A percentile compares a stretch with the other conserved stretches of the same genome.
Conservation (phyloP, 2,888 invertebrate genomes). For the Heliconius aoede region DNA sequence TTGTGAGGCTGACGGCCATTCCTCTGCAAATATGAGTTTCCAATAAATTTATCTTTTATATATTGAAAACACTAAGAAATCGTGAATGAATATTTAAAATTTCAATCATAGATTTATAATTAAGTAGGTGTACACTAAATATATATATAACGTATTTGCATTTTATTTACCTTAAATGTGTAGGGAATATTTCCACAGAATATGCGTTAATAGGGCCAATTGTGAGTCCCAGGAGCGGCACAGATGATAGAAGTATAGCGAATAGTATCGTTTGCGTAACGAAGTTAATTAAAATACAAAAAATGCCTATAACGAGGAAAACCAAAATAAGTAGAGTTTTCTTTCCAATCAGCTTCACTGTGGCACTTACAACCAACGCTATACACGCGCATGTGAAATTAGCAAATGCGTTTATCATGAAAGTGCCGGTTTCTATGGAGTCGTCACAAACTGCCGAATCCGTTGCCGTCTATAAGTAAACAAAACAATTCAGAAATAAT, state of each 20-base stretch:
- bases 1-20: slow-evolving; percentile 85
- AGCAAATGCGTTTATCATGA: slow-evolving; percentile 66
- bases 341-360: slow-evolving; percentile 72
- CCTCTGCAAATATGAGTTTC: slow-evolving; percentile 70
- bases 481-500: neutral
- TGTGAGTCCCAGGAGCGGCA: slow-evolving; percentile 66
- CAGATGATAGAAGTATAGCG: slow-evolving; percentile 66
- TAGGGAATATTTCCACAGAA: slow-evolving; percentile 76
- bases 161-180: slow-evolving; percentile 68
- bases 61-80: too few species aligned
- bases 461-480: slow-evolving; percentile 60
- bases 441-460: slow-evolving; percentile 62
- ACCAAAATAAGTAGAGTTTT: slow-evolving; percentile 65
- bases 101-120: too few species aligned
- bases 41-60: too few species aligned
- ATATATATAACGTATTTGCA: too few species aligned
- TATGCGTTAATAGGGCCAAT: slow-evolving; percentile 78
- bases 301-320: slow-evolving; percentile 63
- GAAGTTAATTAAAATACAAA: slow-evolving; percentile 69
- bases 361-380: slow-evolving; percentile 63
- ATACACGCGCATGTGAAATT: slow-evolving; percentile 64
- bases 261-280: slow-evolving; percentile 68
- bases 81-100: too few species aligned
- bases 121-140: too few species aligned
- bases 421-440: slow-evolving; percentile 67